Evolutionary conservation across 2,888 invertebrate genomes (phyloP).

Genomic region (Pristionchus fissidentatus): DNA sequence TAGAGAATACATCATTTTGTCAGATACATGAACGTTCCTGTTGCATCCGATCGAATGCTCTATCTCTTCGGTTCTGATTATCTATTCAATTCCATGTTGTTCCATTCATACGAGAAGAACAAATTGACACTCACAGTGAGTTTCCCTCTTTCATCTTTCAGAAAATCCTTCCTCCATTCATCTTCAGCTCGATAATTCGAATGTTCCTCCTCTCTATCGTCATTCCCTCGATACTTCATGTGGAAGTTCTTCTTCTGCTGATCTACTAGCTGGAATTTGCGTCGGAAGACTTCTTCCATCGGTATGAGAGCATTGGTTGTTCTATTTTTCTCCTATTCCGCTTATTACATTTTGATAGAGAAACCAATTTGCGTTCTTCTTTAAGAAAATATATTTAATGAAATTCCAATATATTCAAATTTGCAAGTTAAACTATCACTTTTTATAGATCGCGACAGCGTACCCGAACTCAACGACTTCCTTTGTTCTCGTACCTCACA

Average conservation of each 20-base stretch:
- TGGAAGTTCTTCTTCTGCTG: background rate
- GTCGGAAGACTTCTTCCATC: slow-evolving; percentile 67
- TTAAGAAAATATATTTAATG: too few species aligned
- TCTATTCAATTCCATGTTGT: slow-evolving; percentile 70
- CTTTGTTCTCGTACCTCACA: slow-evolving; percentile 71
- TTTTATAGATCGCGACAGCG: slow-evolving; percentile 50
- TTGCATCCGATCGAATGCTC: slow-evolving; percentile 68
- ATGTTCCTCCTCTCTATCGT: slow-evolving; percentile 32
- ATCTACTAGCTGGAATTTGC: slow-evolving; percentile 54
- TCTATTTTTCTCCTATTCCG: too few species aligned
- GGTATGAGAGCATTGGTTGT: slow-evolving; percentile 47
- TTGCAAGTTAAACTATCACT: background rate
- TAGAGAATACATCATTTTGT: background rate
- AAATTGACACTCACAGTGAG: slow-evolving; percentile 66
- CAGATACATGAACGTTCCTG: slow-evolving; percentile 34
- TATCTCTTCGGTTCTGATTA: slow-evolving; percentile 73
- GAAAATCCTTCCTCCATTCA: background rate
- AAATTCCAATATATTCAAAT: background rate
- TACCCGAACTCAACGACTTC: slow-evolving; percentile 72
- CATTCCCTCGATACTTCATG: slow-evolving; percentile 13
- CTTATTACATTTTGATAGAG: background rate
- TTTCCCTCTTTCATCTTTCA: background rate
- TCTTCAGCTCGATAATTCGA: slow-evolving; percentile 27
- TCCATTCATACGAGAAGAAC: slow-evolving; percentile 72
- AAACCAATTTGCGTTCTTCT: too few species aligned